phyloP scores from a whole-genome alignment of 2,888 invertebrate genomes.

The Oxytorus armatus region DNA sequence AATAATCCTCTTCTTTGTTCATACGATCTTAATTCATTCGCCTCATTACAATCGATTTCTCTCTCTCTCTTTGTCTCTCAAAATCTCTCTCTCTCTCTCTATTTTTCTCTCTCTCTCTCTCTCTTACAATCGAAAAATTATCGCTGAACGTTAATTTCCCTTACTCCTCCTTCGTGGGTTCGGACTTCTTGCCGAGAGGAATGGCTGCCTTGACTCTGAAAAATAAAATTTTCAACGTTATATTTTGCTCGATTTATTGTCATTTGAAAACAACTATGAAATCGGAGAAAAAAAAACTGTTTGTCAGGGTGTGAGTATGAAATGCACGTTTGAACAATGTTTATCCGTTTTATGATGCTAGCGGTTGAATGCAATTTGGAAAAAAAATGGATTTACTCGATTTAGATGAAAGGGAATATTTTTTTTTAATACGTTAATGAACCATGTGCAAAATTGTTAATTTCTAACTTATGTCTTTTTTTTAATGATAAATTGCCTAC shows the following conservation, averaged over 20 bases:
- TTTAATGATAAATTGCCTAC: too few species aligned
- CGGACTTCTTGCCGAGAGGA: conserved; percentile 94
- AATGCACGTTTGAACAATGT: too few species aligned
- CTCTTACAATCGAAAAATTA: conserved; percentile 59
- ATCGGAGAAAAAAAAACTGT: too few species aligned
- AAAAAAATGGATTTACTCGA: too few species aligned
- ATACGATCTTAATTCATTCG: conserved; percentile 30
- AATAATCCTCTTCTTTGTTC: conserved; percentile 18
- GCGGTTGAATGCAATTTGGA: too few species aligned
- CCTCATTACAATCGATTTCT: conserved; percentile 54
- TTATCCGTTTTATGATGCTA: too few species aligned
- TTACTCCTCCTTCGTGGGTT: conserved; percentile 94
- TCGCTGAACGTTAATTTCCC: conserved; percentile 65
- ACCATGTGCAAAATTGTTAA: too few species aligned
- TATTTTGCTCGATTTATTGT: background rate
- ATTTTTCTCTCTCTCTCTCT: conserved; percentile 60
- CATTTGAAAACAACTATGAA: too few species aligned
- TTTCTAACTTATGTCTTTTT: too few species aligned
- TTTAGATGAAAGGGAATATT: too few species aligned
- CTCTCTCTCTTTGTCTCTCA: conserved; percentile 36
- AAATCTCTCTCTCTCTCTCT: conserved; percentile 47
- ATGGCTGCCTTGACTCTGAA: conserved; percentile 94
- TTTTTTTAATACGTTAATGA: too few species aligned
- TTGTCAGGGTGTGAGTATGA: too few species aligned
- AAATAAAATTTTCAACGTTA: conserved; percentile 67